Evolutionary conservation across 2,888 invertebrate species (phyloP), one percentile per base, ranked within the genome.

Genomic region (Ormia ochracea): DNA sequence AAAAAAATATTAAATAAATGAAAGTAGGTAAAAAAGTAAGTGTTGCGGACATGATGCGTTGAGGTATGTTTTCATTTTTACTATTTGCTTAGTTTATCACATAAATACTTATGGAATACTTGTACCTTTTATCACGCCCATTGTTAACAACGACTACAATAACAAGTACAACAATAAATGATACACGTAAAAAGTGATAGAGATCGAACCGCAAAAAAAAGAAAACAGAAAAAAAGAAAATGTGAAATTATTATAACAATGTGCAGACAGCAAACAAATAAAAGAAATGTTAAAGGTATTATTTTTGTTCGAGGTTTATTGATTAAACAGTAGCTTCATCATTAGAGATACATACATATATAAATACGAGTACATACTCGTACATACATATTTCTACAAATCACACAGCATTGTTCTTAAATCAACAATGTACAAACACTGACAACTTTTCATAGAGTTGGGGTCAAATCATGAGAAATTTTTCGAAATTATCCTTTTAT

Each of bases 141-240:
- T 76, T 76, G 68, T 76, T 69, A 61, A 54, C 59, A 65, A 7
- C 36, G 19, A 17, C n/a, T 52, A 48, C 28, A 36, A 26, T 26
- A 52, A 38, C 28, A 33, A 33, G 26, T n/a, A 9, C 12, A 58
- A 58, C 56, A 74, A 58, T 58, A 52, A 54, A 72, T 6, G 19
- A 31, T 48, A 17, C 43, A 52, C 23, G 14, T 5, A 31, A 50
- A 63, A 77, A 50, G 56, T 65, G 77, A 61, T 76, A 69, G 33
- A 77, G 73, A 77, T 77, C 48, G 56, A 72, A 77, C 72, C 63
- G 65, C 69, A 65, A 63, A n/a, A n/a, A n/a, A n/a, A n/a, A n/a
- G n/a, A n/a, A n/a, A n/a, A n/a, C n/a, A n/a, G n/a, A n/a, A n/a
- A n/a, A n/a, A n/a, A 21, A 43, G 21, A 50, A 65, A 48, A 36